Conservation (phyloP, 2,797 vertebrate genomes). For the Enteromius radiatus region DNA sequence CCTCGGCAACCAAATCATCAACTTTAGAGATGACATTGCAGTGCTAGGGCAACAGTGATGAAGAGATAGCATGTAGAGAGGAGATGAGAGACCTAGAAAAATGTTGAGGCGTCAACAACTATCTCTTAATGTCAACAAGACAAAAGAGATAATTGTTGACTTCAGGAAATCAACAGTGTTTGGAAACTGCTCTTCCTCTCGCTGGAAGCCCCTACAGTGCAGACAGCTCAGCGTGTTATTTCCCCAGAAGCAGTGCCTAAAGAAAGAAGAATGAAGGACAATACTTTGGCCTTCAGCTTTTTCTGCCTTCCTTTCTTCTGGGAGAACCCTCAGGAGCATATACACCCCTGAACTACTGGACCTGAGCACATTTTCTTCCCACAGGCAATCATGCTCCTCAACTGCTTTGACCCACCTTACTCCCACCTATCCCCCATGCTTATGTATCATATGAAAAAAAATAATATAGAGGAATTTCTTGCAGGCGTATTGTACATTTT, state of each 20-base stretch:
- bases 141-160: constrained; percentile 52
- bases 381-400: constrained; percentile 13
- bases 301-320: constrained; percentile 15
- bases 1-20: constrained; percentile 39
- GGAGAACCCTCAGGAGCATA: constrained; percentile 19
- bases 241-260: constrained; percentile 28
- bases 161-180: constrained; percentile 47
- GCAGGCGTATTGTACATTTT: not conserved
- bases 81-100: constrained; percentile 36
- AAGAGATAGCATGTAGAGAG: constrained; percentile 45
- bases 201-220: constrained; percentile 28
- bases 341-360: constrained; percentile 11
- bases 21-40: constrained; percentile 34
- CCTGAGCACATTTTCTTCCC: not conserved
- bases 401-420: constrained; percentile 12
- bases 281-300: constrained; percentile 35
- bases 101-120: constrained; percentile 40
- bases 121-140: constrained; percentile 48
- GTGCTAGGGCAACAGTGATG: constrained; percentile 36
- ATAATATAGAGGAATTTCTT: not conserved
- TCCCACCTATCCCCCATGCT: not conserved
- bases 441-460: not conserved
- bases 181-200: constrained; percentile 41
- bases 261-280: constrained; percentile 33
- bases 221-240: constrained; percentile 40